Base-by-base conservation (phyloP, 2,888 invertebrate genomes). In the Pseudanteris insignis region DNA sequence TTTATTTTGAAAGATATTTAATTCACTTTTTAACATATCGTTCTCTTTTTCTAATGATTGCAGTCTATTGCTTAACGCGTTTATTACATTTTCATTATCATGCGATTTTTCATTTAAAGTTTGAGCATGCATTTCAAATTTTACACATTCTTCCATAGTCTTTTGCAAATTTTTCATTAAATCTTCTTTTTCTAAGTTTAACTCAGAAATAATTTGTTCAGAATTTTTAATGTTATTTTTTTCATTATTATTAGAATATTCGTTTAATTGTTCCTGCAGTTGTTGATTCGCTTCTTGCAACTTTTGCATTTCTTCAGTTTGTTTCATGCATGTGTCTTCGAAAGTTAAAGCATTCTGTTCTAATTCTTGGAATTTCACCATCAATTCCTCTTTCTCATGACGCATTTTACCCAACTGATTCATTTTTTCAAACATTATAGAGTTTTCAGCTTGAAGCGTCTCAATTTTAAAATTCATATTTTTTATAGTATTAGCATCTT, bases 321-420 rank as follows among this genome's bases (percentile, higher is more conserved):
- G 50, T 7, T 9, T 2, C 8, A n/a, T n/a, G n/a, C n/a, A n/a
- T n/a, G n/a, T n/a, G 3, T 18, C 18, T 18, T 50, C 29, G 10
- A 40, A 44, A 0, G 12, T 12, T 14, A 6, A 7, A 0, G 11
- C 15, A 2, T n/a, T 41, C 9, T 36, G 4, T 13, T 63, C 43
- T 18, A 63, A 6, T 2, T 51, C 55, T 5, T 37, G 33, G 5
- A 14, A 28, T 7, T 53, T 47, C 1, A 6, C 12, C 2, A 38
- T 26, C 12, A 53, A 14, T 0, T 57, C 47, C 18, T 62, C 62
- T 9, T 62, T 62, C 2, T 62, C 57, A 0, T 38, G 30, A 7
- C 61, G 48, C 55, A 55, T 55, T 3, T 36, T 50, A 6, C 36
- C 9, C 18, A 62, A 12, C 8, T 62, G 55, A 18, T 62, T 55